Base-by-base conservation (phyloP, 2,113 vertebrate species). In the Lichenostomus cassidix region DNA sequence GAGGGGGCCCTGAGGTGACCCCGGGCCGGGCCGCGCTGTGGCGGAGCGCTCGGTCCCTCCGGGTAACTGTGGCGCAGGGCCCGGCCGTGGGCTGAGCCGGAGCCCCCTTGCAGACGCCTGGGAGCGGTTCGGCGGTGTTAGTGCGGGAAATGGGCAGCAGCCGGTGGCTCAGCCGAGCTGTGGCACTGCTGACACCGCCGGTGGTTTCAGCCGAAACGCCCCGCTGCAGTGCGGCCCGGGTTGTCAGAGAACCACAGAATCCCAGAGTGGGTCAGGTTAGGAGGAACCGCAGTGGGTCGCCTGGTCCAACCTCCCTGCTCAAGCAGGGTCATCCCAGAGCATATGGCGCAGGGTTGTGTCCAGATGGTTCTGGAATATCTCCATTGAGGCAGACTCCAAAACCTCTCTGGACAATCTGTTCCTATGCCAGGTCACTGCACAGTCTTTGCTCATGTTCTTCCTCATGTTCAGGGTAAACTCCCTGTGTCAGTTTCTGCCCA, bases 201-300 rank as follows among this genome's bases (percentile, higher is more conserved):
- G 19, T 17, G 42, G 7, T 12, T 33, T 7, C 20, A 2, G 31
- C 35, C 12, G 50, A 2, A 65, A 28, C 52, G 7, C 6, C 21
- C 5, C 35, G 5, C 42, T 4, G 59, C 42, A 1, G 31, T 1
- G 31, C 35, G 58, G 5, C 35, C 49, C 22, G 14, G 7, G 25
- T 11, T 15, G 4, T 1, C 37, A 2, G 52, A 10, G 28, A 17
- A 11, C 25, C 58, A 2, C 33, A 5, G 19, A 19, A 6, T n/a
- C 52, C 12, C 27, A 8, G 15, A 7, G 1, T 4, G 46, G 53
- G 21, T 24, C 55, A 2, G n/a, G 15, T 18, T 53, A 8, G 39
- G 15, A n/a, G 39, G 28, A 16, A 25, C 4, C 53, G 0, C 87
- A 10, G 33, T 5, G 23, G 33, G 9, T 24, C 20, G 15, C 20